These are phyloP conservation scores for Pterocles burchelli DNA, from an alignment of 2,113 vertebrate species.

Conservation along the genomic window DNA sequence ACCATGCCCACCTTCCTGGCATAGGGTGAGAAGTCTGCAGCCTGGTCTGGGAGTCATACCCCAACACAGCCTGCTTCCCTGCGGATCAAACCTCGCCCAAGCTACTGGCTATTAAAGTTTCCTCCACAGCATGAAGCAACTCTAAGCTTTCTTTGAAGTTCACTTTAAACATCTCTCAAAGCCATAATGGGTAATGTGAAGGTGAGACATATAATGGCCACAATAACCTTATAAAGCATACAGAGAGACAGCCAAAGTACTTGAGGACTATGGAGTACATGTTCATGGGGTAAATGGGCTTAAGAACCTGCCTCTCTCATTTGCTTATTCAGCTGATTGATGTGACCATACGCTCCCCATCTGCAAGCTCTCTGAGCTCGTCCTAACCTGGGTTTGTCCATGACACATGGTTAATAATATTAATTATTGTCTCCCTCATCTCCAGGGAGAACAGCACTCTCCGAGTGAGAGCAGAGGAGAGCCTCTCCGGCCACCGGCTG, in stretches of 20 bases:
- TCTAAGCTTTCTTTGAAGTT: conserved; percentile 40
- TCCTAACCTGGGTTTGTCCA: not conserved
- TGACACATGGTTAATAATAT: not conserved
- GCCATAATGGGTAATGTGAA: not conserved
- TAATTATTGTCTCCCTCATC: conserved; percentile 18
- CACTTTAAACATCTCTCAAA: conserved; percentile 35
- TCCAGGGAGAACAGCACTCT: fast-evolving
- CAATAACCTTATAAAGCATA: conserved; percentile 24
- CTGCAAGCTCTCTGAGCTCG: not conserved
- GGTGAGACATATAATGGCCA: conserved; percentile 6
- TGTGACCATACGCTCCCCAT: conserved; percentile 2
- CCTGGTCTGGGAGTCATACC: not conserved
- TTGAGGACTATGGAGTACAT: not conserved
- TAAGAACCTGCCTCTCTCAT: conserved; percentile 41
- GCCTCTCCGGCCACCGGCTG: fast-evolving
- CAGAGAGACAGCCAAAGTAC: not conserved
- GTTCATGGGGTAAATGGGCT: not conserved
- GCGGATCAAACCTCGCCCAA: not conserved
- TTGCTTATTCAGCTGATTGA: conserved; percentile 45
- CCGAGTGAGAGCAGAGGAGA: not conserved
- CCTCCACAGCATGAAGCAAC: not conserved
- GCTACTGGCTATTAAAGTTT: not conserved
- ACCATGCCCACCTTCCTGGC: not conserved
- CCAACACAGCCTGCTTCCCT: fast-evolving
- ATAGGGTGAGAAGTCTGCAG: not conserved